A percentile compares a stretch with the other conserved stretches of the same genome.
phyloP scores from a whole-genome alignment of 1,140 invertebrate genomes.

The Diprion similis region DNA sequence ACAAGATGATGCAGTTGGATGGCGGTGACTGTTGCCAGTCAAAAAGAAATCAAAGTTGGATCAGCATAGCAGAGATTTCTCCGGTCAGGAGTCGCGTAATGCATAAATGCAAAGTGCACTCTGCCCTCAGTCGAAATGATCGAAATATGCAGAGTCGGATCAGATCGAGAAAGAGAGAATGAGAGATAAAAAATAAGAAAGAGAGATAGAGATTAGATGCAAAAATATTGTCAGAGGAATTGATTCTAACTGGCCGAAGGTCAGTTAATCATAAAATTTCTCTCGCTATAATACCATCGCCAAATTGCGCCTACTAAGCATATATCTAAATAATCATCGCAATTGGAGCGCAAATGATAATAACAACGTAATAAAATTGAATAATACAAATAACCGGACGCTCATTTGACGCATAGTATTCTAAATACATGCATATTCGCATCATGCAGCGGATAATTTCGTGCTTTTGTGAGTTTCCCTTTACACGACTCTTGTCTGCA shows the following conservation, averaged over 20 bases:
- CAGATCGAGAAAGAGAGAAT: neutral
- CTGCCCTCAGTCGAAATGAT: no score
- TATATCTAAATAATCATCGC: neutral
- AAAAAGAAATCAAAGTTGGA: neutral
- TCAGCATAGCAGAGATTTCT: no score
- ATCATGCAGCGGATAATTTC: neutral
- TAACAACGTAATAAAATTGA: neutral
- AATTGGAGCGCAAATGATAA: neutral
- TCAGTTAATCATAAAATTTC: neutral
- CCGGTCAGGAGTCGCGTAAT: no score
- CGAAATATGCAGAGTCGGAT: neutral
- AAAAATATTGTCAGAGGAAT: neutral
- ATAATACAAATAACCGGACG: no score
- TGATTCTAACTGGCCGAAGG: conserved; percentile 2
- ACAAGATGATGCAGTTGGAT: neutral
- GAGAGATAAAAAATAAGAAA: neutral
- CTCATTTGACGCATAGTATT: no score
- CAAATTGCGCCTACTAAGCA: neutral
- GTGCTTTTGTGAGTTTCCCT: conserved; percentile 5
- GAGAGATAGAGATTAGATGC: no score
- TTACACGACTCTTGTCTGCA: neutral
- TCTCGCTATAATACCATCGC: neutral
- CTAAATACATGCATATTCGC: no score
- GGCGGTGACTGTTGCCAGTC: neutral
- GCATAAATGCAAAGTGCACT: no score